Base-by-base conservation (phyloP, 2,888 invertebrate genomes). In the Thymelicus acteon region DNA sequence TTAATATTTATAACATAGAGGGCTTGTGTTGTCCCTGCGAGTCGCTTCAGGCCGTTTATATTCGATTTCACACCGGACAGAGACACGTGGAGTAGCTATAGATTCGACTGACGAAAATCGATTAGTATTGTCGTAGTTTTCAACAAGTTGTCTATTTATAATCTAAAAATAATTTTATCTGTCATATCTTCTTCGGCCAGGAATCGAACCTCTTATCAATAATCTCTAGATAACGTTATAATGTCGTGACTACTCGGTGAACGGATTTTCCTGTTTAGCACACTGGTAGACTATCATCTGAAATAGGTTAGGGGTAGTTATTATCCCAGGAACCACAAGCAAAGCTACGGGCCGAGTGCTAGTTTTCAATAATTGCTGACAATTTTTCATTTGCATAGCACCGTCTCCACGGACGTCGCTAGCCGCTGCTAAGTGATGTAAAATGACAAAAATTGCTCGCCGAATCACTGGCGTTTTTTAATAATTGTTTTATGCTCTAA, bases 401-500 rank as follows among this genome's bases (percentile, higher is more conserved):
- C 13, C 70, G 31, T 12, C 64, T 71, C 70, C 60, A 65, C 24
- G 6, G 70, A n/a, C 7, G 64, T 6, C 70, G 12, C 13, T 44
- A 60, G 58, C 31, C 72, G 72, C 61, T 75, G 76, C 82, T 89
- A 90, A 92, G 87, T 88, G 87, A 85, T 84, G 85, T 87, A 87
- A 89, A 90, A 86, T 82, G 88, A 83, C 87, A 89, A 90, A 92
- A 92, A 91, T 92, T 88, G 87, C 84, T 83, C 84, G 80, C 79
- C 86, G 88, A 92, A 90, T 92, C 91, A 88, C 91, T 83, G 88
- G 87, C 87, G 91, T 93, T 93, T 93, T 93, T 93, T 93, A 93
- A 93, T 93, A 93, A 93, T 93, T 92, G 92, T 88, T 92, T 93
- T 93, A 93, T 88, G 85, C 87, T 86, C 85, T 93, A 92, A 95